These are phyloP conservation scores for Anthonomus grandis DNA, from an alignment of 1,140 invertebrate species.

Conservation along the genomic window DNA sequence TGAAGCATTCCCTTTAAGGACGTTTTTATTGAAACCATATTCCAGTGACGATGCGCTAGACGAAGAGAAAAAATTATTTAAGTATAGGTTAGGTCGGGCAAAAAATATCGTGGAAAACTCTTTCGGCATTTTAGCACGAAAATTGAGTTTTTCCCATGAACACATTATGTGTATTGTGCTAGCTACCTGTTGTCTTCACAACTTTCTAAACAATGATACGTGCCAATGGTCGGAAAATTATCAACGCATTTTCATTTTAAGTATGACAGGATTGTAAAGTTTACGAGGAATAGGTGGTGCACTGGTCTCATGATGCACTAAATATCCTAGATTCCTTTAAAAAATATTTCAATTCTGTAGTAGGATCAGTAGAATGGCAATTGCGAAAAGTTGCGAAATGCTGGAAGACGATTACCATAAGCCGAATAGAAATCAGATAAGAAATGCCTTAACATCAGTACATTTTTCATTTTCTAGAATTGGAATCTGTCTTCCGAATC, in stretches of 20 bases:
- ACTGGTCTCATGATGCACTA: not conserved
- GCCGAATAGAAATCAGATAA: no score
- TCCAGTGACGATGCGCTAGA: not conserved
- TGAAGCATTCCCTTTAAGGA: conserved; percentile 6
- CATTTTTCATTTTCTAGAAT: no score
- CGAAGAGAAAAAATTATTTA: conserved; percentile 3
- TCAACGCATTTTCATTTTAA: conserved; percentile 1
- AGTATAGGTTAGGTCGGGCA: conserved; percentile 8
- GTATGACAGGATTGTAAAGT: conserved; percentile 1
- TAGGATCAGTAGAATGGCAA: conserved; percentile 5
- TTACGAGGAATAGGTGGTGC: conserved; percentile 3
- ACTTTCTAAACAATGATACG: conserved; percentile 2
- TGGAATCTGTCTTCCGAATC: no score
- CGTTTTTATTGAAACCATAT: conserved; percentile 1
- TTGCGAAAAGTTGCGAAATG: conserved; percentile 3
- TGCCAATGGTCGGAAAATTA: conserved; percentile 6
- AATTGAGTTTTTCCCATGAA: conserved; percentile 6
- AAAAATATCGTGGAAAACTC: conserved; percentile 3
- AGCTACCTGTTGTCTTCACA: conserved; percentile 1
- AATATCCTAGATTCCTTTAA: conserved; percentile 4
- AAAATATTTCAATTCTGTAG: conserved; percentile 2
- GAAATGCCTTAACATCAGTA: no score
- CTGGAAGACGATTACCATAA: conserved; percentile 6
- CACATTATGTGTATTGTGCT: not conserved
- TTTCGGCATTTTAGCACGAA: conserved; percentile 5